Evolutionary conservation across 92 coral and sea anemone genomes (phyloP).

Genomic region (Zoanthus sansibaricus): DNA sequence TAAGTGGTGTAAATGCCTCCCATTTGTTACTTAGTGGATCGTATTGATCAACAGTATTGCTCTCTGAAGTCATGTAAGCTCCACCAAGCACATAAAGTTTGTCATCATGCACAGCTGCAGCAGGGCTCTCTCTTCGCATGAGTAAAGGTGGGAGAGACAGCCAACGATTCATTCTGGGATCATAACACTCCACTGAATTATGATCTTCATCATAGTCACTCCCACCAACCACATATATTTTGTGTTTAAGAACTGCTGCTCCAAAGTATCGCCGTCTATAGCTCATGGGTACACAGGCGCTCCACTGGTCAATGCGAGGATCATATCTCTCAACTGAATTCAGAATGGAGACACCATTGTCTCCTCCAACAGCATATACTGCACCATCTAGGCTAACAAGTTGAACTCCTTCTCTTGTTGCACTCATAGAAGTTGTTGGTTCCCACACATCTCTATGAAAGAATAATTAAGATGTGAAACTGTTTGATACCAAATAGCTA

Average conservation of each 20-base stretch:
- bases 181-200: constrained; percentile 95
- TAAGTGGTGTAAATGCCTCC: constrained; percentile 83
- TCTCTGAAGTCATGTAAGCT: constrained; percentile 91
- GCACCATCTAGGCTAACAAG: constrained; percentile 92
- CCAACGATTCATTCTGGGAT: constrained; percentile 98
- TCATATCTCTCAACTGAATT: constrained; percentile 92
- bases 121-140: constrained; percentile 95
- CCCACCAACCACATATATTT: constrained; percentile 93
- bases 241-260: constrained; percentile 89
- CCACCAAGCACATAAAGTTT: constrained; percentile 92
- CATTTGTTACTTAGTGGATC: constrained; percentile 89
- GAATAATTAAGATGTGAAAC: background rate
- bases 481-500: too few species aligned
- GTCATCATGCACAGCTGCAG: constrained; percentile 82
- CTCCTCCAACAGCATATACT: constrained; percentile 94
- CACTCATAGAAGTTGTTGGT: constrained; percentile 86
- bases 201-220: constrained; percentile 98
- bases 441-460: constrained; percentile 86
- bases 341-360: constrained; percentile 90
- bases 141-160: constrained; percentile 88
- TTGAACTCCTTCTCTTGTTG: constrained; percentile 91
- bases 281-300: constrained; percentile 88
- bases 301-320: constrained; percentile 94
- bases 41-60: constrained; percentile 85
- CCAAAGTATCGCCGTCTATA: constrained; percentile 96